These are phyloP conservation scores for Pseudeuparius sepicola DNA, from an alignment of 2,888 invertebrate genomes.

Conservation along the genomic window DNA sequence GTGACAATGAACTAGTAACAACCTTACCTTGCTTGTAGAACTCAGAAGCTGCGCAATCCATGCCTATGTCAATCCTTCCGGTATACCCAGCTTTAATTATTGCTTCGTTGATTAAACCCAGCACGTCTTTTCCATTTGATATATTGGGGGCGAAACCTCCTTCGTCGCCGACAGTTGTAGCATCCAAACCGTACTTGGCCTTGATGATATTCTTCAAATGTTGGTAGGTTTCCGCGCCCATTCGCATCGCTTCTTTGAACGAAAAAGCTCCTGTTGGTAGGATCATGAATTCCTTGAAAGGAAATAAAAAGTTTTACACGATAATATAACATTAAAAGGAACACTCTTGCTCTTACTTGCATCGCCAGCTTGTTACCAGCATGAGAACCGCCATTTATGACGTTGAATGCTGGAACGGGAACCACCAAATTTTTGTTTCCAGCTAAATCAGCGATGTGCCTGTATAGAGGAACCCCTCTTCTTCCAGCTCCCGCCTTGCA, in stretches of 20 bases:
- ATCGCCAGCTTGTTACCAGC: slow-evolving; percentile 97
- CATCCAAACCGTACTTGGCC: slow-evolving; percentile 89
- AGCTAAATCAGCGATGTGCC: slow-evolving; percentile 92
- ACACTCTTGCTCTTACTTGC: slow-evolving; percentile 47
- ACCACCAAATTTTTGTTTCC: slow-evolving; percentile 84
- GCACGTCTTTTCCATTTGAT: slow-evolving; percentile 89
- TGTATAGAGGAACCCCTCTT: slow-evolving; percentile 78
- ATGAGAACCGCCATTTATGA: slow-evolving; percentile 98
- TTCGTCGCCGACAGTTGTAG: slow-evolving; percentile 97
- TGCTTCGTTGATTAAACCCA: slow-evolving; percentile 77
- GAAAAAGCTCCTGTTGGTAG: slow-evolving; percentile 66
- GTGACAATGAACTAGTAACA: not conserved
- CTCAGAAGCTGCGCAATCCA: slow-evolving; percentile 99
- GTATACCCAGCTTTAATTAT: slow-evolving; percentile 94
- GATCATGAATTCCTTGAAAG: slow-evolving; percentile 36
- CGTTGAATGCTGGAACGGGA: slow-evolving; percentile 97
- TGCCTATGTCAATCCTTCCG: slow-evolving; percentile 94
- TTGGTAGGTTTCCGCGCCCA: slow-evolving; percentile 96
- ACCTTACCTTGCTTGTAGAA: slow-evolving; percentile 68
- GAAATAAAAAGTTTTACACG: not conserved
- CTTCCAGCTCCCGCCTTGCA: slow-evolving; percentile 97
- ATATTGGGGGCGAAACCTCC: slow-evolving; percentile 99
- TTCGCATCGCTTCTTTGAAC: slow-evolving; percentile 97
- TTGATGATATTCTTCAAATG: slow-evolving; percentile 96
- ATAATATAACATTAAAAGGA: not conserved